A percentile compares a stretch with the other conserved stretches of the same genome.
These are phyloP conservation scores for Ormyrus nitidulus DNA, from an alignment of 2,888 invertebrate genomes.

Conservation along the genomic window DNA sequence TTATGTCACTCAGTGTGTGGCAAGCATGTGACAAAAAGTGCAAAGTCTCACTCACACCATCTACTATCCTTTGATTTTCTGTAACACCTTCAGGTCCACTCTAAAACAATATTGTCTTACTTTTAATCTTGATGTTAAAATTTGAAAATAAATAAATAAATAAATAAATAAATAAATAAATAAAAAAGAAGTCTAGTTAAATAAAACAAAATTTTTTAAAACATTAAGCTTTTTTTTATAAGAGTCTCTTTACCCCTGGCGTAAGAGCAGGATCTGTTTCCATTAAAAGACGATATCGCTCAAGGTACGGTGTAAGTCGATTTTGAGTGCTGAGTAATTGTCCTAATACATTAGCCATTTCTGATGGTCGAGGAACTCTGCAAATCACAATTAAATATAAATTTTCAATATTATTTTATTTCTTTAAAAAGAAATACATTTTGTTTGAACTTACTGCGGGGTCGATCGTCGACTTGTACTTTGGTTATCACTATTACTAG, in stretches of 20 bases:
- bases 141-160: no score
- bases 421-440: no score
- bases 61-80: constrained; percentile 82
- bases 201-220: no score
- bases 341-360: constrained; percentile 79
- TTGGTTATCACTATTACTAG: constrained; percentile 39
- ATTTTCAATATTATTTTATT: no score
- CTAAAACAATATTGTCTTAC: constrained; percentile 48
- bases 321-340: constrained; percentile 77
- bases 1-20: constrained; percentile 92
- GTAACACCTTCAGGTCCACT: constrained; percentile 73
- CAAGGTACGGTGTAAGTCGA: constrained; percentile 82
- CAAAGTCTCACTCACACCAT: constrained; percentile 86
- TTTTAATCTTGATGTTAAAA: no score
- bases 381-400: constrained; percentile 15
- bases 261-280: constrained; percentile 79
- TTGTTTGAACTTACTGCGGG: constrained; percentile 38
- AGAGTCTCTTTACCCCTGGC: constrained; percentile 66
- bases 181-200: no score
- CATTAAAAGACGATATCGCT: constrained; percentile 80
- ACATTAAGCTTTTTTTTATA: constrained; percentile 5
- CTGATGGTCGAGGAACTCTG: constrained; percentile 75
- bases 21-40: constrained; percentile 93
- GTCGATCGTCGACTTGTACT: constrained; percentile 31
- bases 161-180: no score